These are phyloP conservation scores for Siniperca scherzeri DNA, from an alignment of 2,797 vertebrate genomes.

Conservation along the genomic window DNA sequence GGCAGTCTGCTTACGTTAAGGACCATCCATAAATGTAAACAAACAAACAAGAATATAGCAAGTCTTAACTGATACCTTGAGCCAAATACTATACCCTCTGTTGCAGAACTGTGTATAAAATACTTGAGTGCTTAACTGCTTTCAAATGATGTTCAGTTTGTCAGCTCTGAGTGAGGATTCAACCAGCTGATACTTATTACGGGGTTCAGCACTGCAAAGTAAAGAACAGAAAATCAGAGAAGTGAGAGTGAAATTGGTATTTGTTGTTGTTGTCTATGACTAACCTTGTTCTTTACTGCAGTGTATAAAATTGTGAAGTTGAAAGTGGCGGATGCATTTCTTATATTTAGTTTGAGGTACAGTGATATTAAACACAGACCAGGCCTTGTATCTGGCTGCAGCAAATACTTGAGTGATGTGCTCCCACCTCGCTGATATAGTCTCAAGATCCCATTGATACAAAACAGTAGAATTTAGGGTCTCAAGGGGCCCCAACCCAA, in stretches of 20 bases:
- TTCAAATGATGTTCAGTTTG: neutral
- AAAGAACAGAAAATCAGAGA: neutral
- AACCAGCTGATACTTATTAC: neutral
- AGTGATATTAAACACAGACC: neutral
- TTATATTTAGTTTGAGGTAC: constrained; percentile 5
- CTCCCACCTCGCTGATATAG: neutral
- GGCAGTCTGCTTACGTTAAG: neutral
- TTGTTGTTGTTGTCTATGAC: neutral
- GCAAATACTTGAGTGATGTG: constrained; percentile 1
- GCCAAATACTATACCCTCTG: neutral
- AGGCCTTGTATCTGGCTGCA: neutral
- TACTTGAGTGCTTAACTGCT: neutral
- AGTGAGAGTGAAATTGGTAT: neutral
- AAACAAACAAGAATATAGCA: too few species aligned
- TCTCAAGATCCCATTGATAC: constrained; percentile 14
- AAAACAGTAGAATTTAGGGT: constrained; percentile 13
- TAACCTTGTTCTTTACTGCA: neutral
- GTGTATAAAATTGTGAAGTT: neutral
- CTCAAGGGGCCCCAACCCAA: constrained; percentile 2
- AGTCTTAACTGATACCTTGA: neutral
- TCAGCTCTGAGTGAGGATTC: neutral
- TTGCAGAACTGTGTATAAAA: neutral
- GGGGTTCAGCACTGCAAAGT: neutral
- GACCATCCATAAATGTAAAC: neutral
- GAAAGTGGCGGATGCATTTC: neutral